Evolutionary conservation across 2,113 vertebrate genomes (phyloP).

Genomic region (Aplodontia rufa): DNA sequence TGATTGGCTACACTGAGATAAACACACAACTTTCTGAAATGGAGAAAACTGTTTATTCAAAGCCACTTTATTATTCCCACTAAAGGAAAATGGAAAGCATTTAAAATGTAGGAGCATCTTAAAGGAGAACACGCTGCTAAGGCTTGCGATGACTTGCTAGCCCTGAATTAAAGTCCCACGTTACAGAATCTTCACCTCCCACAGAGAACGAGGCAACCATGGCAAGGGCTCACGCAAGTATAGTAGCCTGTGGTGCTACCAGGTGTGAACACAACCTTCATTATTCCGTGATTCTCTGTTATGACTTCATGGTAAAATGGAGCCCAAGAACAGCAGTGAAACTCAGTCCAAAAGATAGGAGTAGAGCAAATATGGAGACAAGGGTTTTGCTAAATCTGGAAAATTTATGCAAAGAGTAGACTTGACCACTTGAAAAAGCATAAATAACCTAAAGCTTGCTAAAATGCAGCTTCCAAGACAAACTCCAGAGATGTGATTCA

Average conservation of each 20-base stretch:
- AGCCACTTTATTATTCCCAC: conserved; percentile 62
- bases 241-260: background rate
- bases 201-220: background rate
- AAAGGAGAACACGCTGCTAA: conserved; percentile 15
- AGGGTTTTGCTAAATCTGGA: background rate
- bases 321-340: background rate
- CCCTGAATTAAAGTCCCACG: background rate
- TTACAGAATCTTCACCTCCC: background rate
- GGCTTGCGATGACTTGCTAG: background rate
- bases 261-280: background rate
- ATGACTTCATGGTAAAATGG: background rate
- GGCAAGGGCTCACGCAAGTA: background rate
- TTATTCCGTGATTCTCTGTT: background rate
- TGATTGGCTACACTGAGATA: conserved; percentile 72
- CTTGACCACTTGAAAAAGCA: background rate
- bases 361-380: background rate
- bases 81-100: conserved; percentile 70
- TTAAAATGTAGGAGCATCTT: conserved; percentile 64
- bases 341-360: background rate
- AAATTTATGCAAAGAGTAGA: background rate
- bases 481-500: background rate
- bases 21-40: conserved; percentile 72
- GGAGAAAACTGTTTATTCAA: conserved; percentile 76
- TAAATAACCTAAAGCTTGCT: background rate
- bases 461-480: background rate